Evolutionary conservation across 2,888 invertebrate genomes (phyloP).

Genomic region (Galeruca laticollis): DNA sequence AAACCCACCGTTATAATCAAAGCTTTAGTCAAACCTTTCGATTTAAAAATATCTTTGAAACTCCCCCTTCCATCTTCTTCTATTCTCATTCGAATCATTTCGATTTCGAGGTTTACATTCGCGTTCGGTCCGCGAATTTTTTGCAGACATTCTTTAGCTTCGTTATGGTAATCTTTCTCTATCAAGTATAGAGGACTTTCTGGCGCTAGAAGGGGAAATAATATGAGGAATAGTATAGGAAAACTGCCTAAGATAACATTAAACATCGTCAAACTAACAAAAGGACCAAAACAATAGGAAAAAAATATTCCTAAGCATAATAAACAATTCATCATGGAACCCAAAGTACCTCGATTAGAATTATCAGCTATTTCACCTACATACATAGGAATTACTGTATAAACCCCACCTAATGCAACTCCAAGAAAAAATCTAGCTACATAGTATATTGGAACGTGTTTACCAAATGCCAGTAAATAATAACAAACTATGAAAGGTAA

Average conservation of each 20-base stretch:
- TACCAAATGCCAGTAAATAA: slow-evolving; percentile 73
- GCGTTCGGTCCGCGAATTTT: slow-evolving; percentile 75
- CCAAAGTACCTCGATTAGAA: slow-evolving; percentile 82
- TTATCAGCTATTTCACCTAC: slow-evolving; percentile 88
- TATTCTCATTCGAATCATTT: slow-evolving; percentile 61
- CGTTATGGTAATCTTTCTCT: slow-evolving; percentile 70
- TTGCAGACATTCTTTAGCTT: slow-evolving; percentile 75
- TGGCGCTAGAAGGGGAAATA: slow-evolving; percentile 81
- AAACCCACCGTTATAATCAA: slow-evolving; percentile 79
- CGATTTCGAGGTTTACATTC: slow-evolving; percentile 74
- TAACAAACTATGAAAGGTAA: slow-evolving; percentile 80
- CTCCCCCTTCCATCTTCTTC: slow-evolving; percentile 65
- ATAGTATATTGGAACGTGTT: slow-evolving; percentile 68
- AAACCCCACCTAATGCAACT: slow-evolving; percentile 76
- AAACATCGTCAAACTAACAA: slow-evolving; percentile 74
- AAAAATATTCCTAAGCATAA: slow-evolving; percentile 76
- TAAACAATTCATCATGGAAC: slow-evolving; percentile 83
- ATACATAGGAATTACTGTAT: slow-evolving; percentile 86
- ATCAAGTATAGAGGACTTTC: slow-evolving; percentile 84
- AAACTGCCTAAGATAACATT: slow-evolving; percentile 71
- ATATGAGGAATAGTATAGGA: slow-evolving; percentile 64
- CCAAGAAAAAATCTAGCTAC: slow-evolving; percentile 74
- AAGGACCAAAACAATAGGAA: slow-evolving; percentile 80
- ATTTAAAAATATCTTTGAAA: slow-evolving; percentile 64
- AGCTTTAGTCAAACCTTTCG: slow-evolving; percentile 79